Percentiles rank a stretch among this genome's conserved stretches.
Evolutionary conservation across 2,113 vertebrate genomes (phyloP).

Genomic region (Laterallus jamaicensis): DNA sequence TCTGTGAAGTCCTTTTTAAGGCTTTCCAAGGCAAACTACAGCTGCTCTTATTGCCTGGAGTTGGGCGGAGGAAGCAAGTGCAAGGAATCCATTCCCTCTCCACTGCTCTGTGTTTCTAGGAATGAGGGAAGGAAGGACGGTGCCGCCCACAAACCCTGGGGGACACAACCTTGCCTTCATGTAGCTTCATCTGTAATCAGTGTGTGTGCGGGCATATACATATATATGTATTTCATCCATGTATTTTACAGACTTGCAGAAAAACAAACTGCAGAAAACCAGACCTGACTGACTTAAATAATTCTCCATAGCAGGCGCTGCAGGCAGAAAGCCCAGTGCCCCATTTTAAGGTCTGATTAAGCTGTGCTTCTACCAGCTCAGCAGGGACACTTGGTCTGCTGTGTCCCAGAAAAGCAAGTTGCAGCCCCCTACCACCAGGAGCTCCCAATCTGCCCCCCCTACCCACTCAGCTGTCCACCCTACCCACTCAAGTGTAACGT

Average conservation of each 20-base stretch:
- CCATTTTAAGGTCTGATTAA: not conserved
- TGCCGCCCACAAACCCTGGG: not conserved
- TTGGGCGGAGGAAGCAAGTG: not conserved
- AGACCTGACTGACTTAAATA: not conserved
- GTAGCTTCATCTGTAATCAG: not conserved
- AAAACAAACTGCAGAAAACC: not conserved
- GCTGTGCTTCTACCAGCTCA: not conserved
- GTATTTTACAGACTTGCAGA: not conserved
- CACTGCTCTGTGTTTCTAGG: not conserved
- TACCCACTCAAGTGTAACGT: not conserved
- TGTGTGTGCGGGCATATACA: not conserved
- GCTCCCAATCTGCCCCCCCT: rapidly evolving
- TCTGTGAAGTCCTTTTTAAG: not conserved
- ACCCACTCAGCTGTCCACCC: not conserved
- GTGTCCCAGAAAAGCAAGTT: not conserved
- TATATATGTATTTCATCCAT: not conserved
- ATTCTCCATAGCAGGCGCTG: not conserved
- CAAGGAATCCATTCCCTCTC: not conserved
- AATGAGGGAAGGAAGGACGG: not conserved
- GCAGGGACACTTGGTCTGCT: rapidly evolving
- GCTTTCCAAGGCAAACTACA: not conserved
- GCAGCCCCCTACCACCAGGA: not conserved
- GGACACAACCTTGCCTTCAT: rapidly evolving
- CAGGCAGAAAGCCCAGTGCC: not conserved
- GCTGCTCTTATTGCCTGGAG: not conserved